Evolutionary conservation across 92 coral and sea anemone species (phyloP), one percentile per base, ranked within the genome.

Genomic region (Paragorgia papillata): DNA sequence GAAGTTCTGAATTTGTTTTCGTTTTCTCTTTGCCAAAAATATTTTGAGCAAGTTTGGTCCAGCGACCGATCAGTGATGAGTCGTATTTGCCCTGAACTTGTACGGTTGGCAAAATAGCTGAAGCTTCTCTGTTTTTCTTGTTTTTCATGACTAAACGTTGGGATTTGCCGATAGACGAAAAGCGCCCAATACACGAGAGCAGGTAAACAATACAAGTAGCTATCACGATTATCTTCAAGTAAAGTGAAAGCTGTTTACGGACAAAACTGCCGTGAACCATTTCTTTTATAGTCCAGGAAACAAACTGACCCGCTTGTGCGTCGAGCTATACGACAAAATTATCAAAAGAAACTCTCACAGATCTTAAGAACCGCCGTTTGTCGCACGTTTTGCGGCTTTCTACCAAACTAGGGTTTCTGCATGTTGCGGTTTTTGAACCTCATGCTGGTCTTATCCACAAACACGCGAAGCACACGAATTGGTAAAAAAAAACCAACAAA

Each of bases 201-300:
- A 68, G 9, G n/a, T 68, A 68, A 1, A 68, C 75, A 29, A 68
- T 19, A 44, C 43, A 22, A 27, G 35, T 25, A 6, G 75, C 75
- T 0, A 68, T 0, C 9, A 49, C 0, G 31, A 68, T 68, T 0
- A 68, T 68, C 19, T 68, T 68, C 35, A 46, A 2, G 21, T 68
- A 68, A 48, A 68, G 9, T 6, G 18, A 44, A 19, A 68, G 19
- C 21, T 68, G 75, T 28, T 68, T 68, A 44, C 75, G 75, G 14
- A 68, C 40, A 26, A 68, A 68, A 14, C 22, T 44, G 3, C 37
- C 9, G 20, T 68, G 75, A 10, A 68, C 75, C 75, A 68, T 68
- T 33, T 62, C 44, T 34, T 41, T 37, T 25, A 0, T 31, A 3
- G 21, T 62, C 31, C 24, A 20, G 18, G 7, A 9, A 1, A 28